Percentiles rank a stretch among this genome's conserved stretches.
Conservation (phyloP, 1,140 invertebrate species). For the Pygmarrhopalites habei region DNA sequence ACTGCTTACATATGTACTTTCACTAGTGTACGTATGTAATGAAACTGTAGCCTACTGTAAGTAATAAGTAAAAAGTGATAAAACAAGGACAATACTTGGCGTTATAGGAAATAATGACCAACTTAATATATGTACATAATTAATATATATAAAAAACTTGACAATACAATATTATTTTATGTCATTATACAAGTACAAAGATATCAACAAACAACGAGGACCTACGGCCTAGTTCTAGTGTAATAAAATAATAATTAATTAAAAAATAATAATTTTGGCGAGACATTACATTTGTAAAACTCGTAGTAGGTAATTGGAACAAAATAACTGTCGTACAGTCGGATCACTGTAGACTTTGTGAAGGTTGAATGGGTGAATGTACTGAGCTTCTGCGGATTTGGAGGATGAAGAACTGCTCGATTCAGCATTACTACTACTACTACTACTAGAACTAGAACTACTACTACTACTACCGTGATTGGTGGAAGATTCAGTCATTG, state of each 20-base stretch:
- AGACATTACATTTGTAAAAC: slow-evolving; percentile 20
- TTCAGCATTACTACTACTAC: neutral
- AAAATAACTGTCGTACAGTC: slow-evolving; percentile 34
- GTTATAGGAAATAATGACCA: slow-evolving; percentile 1
- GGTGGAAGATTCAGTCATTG: neutral
- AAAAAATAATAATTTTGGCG: neutral
- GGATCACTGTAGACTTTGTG: slow-evolving; percentile 39
- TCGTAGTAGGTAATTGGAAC: slow-evolving; percentile 39
- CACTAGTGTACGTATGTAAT: no score
- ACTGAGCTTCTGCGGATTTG: slow-evolving; percentile 30
- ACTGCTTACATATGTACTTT: no score
- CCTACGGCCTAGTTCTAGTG: no score
- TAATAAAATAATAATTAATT: neutral
- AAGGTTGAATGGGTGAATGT: slow-evolving; percentile 40
- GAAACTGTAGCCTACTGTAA: no score
- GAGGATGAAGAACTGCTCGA: slow-evolving; percentile 7
- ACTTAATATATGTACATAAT: neutral
- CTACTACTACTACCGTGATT: neutral
- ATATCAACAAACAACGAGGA: slow-evolving; percentile 8
- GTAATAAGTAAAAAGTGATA: no score
- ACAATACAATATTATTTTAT: no score
- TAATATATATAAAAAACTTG: no score
- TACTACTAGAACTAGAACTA: neutral
- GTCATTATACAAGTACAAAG: neutral
- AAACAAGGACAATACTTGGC: no score